Percentiles rank a stretch among this genome's conserved stretches.
Conservation (phyloP, 2,797 vertebrate genomes). For the Tauraco hartlaubi region DNA sequence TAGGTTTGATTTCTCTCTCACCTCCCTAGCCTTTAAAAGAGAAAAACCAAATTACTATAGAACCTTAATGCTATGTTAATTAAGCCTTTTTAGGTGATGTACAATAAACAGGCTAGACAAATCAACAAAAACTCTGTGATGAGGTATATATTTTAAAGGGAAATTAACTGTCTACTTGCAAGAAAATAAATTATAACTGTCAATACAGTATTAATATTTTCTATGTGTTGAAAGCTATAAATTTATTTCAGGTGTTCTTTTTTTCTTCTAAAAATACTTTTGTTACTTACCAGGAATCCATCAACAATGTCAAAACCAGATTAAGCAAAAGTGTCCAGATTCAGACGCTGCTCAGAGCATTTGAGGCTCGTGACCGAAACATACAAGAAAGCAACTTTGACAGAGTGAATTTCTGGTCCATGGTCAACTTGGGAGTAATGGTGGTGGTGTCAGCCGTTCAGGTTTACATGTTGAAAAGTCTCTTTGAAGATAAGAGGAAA, state of each 20-base stretch:
- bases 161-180: neutral
- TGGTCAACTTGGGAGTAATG: slow-evolving; percentile 90
- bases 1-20: neutral
- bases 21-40: neutral
- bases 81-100: neutral
- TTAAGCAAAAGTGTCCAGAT: slow-evolving; percentile 95
- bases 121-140: neutral
- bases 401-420: slow-evolving; percentile 95
- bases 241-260: neutral
- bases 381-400: slow-evolving; percentile 97
- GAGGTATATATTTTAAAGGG: neutral
- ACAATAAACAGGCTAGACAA: neutral
- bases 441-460: slow-evolving; percentile 90
- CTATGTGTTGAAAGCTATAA: neutral
- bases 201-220: neutral
- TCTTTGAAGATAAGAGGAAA: slow-evolving; percentile 95
- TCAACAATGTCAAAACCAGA: slow-evolving; percentile 94
- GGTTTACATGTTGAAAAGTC: slow-evolving; percentile 93
- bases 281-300: slow-evolving; percentile 87
- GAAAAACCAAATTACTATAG: neutral
- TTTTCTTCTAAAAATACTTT: slow-evolving; percentile 38
- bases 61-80: neutral
- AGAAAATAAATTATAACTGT: neutral
- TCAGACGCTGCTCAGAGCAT: slow-evolving; percentile 93
- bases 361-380: slow-evolving; percentile 97